Conservation (phyloP, 2,888 invertebrate genomes). For the Heliconius erato region DNA sequence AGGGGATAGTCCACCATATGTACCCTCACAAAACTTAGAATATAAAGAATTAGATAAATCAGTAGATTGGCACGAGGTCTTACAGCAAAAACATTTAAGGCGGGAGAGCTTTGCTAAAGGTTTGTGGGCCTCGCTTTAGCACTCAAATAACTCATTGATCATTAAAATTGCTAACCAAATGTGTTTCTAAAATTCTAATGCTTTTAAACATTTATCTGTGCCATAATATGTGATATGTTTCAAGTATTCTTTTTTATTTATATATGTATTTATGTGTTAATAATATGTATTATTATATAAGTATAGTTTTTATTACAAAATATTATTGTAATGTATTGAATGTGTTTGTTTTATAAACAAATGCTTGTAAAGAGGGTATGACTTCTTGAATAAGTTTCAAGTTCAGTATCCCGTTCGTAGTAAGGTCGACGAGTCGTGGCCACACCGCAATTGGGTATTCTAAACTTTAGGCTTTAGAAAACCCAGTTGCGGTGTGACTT, state of each 20-base stretch:
- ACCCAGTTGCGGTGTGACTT: no score
- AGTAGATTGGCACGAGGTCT: slow-evolving; percentile 81
- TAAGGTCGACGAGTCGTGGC: no score
- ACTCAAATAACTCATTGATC: slow-evolving; percentile 1
- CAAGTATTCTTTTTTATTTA: background rate
- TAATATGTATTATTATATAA: no score
- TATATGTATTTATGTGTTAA: background rate
- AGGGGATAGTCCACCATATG: slow-evolving; percentile 76
- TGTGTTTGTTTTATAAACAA: no score
- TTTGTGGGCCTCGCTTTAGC: slow-evolving; percentile 76
- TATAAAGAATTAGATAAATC: slow-evolving; percentile 84
- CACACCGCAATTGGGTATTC: no score
- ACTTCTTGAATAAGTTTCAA: no score
- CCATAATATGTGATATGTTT: background rate
- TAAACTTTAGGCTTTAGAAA: no score
- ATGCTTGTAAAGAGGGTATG: no score
- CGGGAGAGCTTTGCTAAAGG: slow-evolving; percentile 77
- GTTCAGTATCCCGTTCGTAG: no score
- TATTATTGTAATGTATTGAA: no score
- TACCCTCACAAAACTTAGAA: slow-evolving; percentile 75
- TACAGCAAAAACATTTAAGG: slow-evolving; percentile 71
- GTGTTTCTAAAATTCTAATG: background rate
- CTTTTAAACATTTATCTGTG: background rate
- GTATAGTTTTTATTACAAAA: no score
- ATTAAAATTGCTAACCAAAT: slow-evolving; percentile 11